Base-by-base conservation (phyloP, 2,888 invertebrate genomes). In the Tetragnatha montana region DNA sequence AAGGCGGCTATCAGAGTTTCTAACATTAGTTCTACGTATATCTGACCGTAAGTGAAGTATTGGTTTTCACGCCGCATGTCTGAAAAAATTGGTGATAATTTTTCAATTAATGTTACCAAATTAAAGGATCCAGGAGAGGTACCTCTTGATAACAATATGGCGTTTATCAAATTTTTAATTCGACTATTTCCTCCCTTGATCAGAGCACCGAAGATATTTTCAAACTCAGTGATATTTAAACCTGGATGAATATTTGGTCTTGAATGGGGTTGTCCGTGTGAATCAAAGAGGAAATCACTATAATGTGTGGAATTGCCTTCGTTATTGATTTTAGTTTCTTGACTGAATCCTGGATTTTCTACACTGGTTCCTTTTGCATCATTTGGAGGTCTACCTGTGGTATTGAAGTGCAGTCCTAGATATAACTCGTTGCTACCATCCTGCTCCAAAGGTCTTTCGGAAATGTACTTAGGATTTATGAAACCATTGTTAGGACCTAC, bases 41-140 rank as follows among this genome's bases (percentile, higher is more conserved):
- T 21, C 73, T 81, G 71, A 21, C 71, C 49, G 22, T 81, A 81
- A 8, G 71, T 81, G 14, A 81, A 81, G 50, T 49, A 22, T 8
- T 73, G 19, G 22, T 81, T 81, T 49, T 73, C 81, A 51, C 22
- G 51, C 8, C 73, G n/a, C 81, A 81, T 81, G 8, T 81, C 81
- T 50, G 70, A 50, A 17, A 81, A 81, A 21, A 71, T 81, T 0
- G 49, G 1, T 12, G 81, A 81, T 8, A 81, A 21, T 21, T 71
- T 70, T 50, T 17, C 12, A 12, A 81, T 49, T 21, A 81, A 81
- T 50, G 73, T 14, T 12, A 71, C 47, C 49, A 81, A 19, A 73
- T 81, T 73, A 8, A 81, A 81, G 10, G 71, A 49, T n/a, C 50
- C 73, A 47, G 71, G 81, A 0, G 49, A 12, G 50, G 17, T 7